These are phyloP conservation scores for Aldrovandia affinis DNA, from an alignment of 2,797 vertebrate species.

Conservation along the genomic window DNA sequence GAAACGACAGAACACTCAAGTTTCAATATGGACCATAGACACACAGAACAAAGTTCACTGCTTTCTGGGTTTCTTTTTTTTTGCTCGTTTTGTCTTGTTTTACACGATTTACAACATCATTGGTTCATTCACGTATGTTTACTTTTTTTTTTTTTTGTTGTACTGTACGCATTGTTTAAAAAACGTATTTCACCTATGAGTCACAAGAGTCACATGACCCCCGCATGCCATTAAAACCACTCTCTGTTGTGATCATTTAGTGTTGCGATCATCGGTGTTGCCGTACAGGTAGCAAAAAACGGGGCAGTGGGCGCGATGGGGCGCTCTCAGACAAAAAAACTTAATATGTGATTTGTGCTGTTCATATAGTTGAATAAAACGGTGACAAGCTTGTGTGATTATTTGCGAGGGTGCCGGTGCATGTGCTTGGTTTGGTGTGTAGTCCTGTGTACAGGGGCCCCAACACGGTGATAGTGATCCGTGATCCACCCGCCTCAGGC, in stretches of 20 bases:
- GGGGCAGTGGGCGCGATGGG: no score
- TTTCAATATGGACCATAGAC: conserved; percentile 33
- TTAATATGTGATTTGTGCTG: no score
- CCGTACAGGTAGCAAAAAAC: no score
- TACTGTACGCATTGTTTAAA: neutral
- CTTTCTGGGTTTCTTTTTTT: conserved; percentile 13
- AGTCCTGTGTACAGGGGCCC: no score
- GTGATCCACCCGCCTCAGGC: neutral
- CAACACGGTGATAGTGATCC: no score
- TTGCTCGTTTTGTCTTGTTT: conserved; percentile 19
- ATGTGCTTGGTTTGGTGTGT: no score
- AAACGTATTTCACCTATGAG: conserved; percentile 25
- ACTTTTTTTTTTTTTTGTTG: neutral
- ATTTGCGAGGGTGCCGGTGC: no score
- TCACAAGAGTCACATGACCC: conserved; percentile 19
- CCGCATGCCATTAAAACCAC: no score
- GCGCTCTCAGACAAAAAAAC: no score
- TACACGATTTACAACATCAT: conserved; percentile 37
- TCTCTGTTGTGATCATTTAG: neutral
- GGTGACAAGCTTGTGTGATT: neutral
- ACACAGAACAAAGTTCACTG: conserved; percentile 31
- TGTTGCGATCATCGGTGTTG: no score
- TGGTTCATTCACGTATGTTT: conserved; percentile 26
- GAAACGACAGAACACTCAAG: conserved; percentile 32
- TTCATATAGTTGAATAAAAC: no score